Conservation (phyloP, 2,888 invertebrate genomes). For the Lasioglossum marginatum region DNA sequence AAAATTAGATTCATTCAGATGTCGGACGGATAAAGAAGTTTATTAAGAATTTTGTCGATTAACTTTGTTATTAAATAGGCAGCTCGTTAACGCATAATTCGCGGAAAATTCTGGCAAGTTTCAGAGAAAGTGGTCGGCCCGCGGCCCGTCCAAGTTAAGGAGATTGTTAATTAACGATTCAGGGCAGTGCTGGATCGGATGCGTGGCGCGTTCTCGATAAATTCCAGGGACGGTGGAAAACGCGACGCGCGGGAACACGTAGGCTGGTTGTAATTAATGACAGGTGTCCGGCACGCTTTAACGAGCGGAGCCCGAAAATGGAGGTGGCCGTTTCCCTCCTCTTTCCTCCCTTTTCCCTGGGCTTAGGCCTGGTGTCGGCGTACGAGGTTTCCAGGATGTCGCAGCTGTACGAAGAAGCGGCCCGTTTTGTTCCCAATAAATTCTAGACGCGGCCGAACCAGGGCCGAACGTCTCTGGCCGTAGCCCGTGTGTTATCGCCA, state of each 20-base stretch:
- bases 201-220: slow-evolving; percentile 22
- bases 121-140: not conserved
- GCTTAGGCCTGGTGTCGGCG: not conserved
- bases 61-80: no score
- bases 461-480: slow-evolving; percentile 34
- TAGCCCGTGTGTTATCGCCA: slow-evolving; percentile 62
- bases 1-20: no score
- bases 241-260: slow-evolving; percentile 29
- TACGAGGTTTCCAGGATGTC: slow-evolving; percentile 33
- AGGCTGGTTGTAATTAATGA: slow-evolving; percentile 58
- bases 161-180: slow-evolving; percentile 10
- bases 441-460: slow-evolving; percentile 47
- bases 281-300: slow-evolving; percentile 56
- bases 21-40: no score
- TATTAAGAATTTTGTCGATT: no score
- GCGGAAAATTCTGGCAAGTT: slow-evolving; percentile 15
- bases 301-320: slow-evolving; percentile 56
- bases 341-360: not conserved
- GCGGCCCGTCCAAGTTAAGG: not conserved
- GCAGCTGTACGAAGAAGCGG: slow-evolving; percentile 52
- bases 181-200: not conserved
- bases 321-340: slow-evolving; percentile 24
- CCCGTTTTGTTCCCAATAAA: slow-evolving; percentile 59
- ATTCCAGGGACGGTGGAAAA: slow-evolving; percentile 35
- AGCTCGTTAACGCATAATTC: not conserved